Evolutionary conservation across 2,888 invertebrate genomes (phyloP).

Genomic region (Hydroisotoma schaefferi): DNA sequence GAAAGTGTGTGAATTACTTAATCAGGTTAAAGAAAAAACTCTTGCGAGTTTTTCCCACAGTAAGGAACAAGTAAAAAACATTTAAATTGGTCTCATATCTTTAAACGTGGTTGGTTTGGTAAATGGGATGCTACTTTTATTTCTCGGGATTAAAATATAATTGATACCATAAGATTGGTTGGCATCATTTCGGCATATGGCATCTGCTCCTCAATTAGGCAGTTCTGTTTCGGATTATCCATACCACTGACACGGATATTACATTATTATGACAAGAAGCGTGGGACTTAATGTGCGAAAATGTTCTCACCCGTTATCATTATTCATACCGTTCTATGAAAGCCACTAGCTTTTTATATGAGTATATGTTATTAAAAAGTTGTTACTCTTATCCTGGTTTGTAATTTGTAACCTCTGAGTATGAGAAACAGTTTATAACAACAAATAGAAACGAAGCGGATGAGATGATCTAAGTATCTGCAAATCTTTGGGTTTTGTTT

Average conservation of each 20-base stretch:
- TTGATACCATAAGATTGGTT: not conserved
- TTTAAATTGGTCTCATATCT: too few species aligned
- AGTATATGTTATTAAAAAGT: too few species aligned
- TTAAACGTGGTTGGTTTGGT: too few species aligned
- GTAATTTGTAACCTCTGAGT: too few species aligned
- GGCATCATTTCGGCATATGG: conserved; percentile 1
- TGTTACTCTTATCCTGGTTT: too few species aligned
- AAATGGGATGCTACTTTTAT: conserved; percentile 5
- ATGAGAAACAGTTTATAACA: too few species aligned
- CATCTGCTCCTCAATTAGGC: conserved; percentile 3
- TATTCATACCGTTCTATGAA: too few species aligned
- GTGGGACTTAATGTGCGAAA: conserved; percentile 21
- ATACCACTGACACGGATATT: not conserved
- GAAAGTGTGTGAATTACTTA: not conserved
- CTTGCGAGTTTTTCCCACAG: not conserved
- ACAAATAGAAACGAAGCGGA: too few species aligned
- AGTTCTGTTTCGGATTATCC: not conserved
- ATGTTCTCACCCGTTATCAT: conserved; percentile 28
- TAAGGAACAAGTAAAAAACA: not conserved
- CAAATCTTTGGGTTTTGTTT: too few species aligned
- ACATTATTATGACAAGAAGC: conserved; percentile 5
- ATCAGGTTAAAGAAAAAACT: too few species aligned
- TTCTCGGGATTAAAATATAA: not conserved
- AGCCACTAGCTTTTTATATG: too few species aligned
- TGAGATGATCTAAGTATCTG: too few species aligned